Evolutionary conservation across 1,140 invertebrate genomes (phyloP).

Genomic region (Neocloeon triangulifer): DNA sequence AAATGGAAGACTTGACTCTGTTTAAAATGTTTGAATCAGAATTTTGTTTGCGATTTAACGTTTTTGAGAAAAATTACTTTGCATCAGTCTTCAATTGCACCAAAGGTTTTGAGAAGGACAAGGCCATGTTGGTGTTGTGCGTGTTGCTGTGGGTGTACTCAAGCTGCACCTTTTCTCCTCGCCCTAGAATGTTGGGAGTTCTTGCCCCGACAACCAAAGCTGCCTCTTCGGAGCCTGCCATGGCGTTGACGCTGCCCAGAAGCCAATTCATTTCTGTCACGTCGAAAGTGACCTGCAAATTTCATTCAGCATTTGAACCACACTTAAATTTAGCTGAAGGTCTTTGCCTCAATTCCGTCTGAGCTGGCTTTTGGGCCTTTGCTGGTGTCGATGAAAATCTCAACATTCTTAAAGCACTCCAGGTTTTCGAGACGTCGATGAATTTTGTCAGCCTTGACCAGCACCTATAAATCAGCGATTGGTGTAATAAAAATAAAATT

Average conservation of each 20-base stretch:
- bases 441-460: conserved; percentile 29
- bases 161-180: conserved; percentile 49
- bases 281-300: conserved; percentile 48
- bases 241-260: conserved; percentile 55
- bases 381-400: conserved; percentile 63
- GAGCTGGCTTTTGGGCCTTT: conserved; percentile 38
- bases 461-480: conserved; percentile 21
- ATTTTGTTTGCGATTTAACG: conserved; percentile 2
- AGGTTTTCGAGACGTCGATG: conserved; percentile 44
- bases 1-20: conserved; percentile 40
- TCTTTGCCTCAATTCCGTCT: conserved; percentile 50
- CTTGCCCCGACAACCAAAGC: conserved; percentile 42
- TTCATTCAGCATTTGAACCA: conserved; percentile 7
- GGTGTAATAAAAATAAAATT: background rate
- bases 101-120: conserved; percentile 54
- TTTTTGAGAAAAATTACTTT: conserved; percentile 1
- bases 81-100: no score
- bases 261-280: conserved; percentile 51
- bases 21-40: conserved; percentile 11
- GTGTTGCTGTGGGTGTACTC: conserved; percentile 57
- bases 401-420: conserved; percentile 62
- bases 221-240: conserved; percentile 69
- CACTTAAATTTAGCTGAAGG: conserved; percentile 8
- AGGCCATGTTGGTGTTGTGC: conserved; percentile 43
- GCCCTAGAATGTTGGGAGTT: conserved; percentile 57